These are phyloP conservation scores for Sphyrna mokarran DNA, from an alignment of 2,113 vertebrate species.

Conservation along the genomic window DNA sequence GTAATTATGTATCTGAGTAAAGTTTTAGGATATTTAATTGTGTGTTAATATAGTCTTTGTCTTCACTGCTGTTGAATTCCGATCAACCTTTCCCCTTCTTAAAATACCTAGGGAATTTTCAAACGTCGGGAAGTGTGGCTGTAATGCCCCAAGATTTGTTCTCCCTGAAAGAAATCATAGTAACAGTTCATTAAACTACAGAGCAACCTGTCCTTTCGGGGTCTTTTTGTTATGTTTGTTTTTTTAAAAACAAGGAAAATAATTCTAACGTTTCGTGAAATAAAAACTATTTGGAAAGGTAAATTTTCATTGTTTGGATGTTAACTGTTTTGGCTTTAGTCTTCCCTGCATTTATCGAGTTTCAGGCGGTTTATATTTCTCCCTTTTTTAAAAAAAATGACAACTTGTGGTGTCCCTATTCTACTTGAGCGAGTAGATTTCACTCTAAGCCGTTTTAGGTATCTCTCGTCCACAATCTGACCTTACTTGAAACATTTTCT, in stretches of 20 bases:
- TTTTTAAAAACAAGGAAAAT: slow-evolving; percentile 17
- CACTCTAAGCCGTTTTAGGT: slow-evolving; percentile 6
- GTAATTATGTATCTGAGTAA: slow-evolving; percentile 37
- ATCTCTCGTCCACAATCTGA: not conserved
- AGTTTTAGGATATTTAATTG: slow-evolving; percentile 38
- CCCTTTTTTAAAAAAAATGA: slow-evolving; percentile 9
- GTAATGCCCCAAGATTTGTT: slow-evolving; percentile 99
- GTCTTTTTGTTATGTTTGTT: slow-evolving; percentile 55
- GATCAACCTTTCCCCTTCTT: slow-evolving; percentile 99
- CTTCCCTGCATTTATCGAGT: slow-evolving; percentile 29
- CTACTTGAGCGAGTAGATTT: slow-evolving; percentile 7
- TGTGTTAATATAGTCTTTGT: slow-evolving; percentile 98
- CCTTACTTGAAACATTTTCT: not conserved
- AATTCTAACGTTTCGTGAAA: slow-evolving; percentile 34
- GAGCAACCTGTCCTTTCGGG: slow-evolving; percentile 96
- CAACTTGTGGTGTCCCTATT: not conserved
- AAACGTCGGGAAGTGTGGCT: slow-evolving; percentile 99
- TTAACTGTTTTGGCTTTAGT: slow-evolving; percentile 54
- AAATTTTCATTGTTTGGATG: slow-evolving; percentile 31
- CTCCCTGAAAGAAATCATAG: slow-evolving; percentile 99
- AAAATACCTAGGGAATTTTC: slow-evolving; percentile 99
- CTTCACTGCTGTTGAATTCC: slow-evolving; percentile 99
- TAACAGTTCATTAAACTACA: slow-evolving; percentile 99
- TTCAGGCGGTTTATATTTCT: not conserved
- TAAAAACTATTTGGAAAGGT: slow-evolving; percentile 46